Evolutionary conservation across 1,140 invertebrate genomes (phyloP).

Genomic region (Meteorus sp.): DNA sequence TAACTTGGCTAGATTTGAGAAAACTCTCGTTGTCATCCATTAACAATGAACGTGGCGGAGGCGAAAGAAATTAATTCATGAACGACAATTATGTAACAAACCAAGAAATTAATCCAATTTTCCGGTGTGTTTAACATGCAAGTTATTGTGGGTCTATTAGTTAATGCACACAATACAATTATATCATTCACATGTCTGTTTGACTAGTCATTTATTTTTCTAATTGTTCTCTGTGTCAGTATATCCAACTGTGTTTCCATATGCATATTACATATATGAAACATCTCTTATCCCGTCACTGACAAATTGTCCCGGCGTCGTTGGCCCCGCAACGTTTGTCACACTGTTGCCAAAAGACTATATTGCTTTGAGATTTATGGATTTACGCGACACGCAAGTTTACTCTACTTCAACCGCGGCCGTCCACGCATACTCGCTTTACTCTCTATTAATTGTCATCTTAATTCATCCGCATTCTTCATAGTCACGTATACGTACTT

Average conservation of each 20-base stretch:
- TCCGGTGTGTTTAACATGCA: conserved; percentile 29
- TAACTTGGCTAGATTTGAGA: no score
- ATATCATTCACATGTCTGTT: no score
- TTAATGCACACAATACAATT: conserved; percentile 34
- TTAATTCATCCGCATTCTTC: neutral
- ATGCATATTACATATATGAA: neutral
- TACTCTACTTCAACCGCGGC: conserved; percentile 10
- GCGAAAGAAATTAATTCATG: no score
- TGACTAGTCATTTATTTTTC: no score
- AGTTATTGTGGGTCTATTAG: conserved; percentile 32
- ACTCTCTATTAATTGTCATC: neutral
- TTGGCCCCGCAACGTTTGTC: conserved; percentile 32
- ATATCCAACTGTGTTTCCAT: neutral
- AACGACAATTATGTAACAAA: no score
- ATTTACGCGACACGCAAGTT: conserved; percentile 5
- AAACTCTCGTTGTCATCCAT: no score
- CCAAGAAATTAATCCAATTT: conserved; percentile 24
- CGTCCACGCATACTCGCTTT: neutral
- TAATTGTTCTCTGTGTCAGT: neutral
- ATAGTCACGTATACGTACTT: no score
- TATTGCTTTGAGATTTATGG: conserved; percentile 24
- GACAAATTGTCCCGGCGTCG: conserved; percentile 41
- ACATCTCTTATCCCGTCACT: conserved; percentile 31
- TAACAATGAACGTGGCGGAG: no score
- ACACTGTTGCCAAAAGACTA: conserved; percentile 41